Evolutionary conservation across 2,888 invertebrate genomes (phyloP).

Genomic region (Torymus auratus): DNA sequence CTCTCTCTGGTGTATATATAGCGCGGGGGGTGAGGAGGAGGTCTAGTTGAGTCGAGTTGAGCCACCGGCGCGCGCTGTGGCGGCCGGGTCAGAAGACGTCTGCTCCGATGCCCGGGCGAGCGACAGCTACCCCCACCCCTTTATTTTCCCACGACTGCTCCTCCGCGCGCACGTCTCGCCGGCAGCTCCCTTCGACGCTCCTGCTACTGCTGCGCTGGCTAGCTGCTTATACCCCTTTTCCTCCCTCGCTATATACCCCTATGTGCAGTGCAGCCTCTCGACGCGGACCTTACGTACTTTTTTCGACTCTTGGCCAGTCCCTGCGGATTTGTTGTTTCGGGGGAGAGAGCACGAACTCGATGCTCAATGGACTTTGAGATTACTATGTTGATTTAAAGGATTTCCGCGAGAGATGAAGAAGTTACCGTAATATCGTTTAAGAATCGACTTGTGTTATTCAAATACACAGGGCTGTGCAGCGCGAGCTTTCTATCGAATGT

Average conservation of each 20-base stretch:
- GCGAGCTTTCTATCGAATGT: too few relatives aligned
- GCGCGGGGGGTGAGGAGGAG: background rate
- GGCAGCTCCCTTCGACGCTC: constrained; percentile 33
- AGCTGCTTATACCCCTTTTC: constrained; percentile 24
- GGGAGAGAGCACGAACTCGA: too few relatives aligned
- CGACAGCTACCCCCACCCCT: constrained; percentile 72
- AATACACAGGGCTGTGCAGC: too few relatives aligned
- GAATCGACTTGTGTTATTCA: too few relatives aligned
- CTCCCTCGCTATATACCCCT: background rate
- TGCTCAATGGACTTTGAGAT: too few relatives aligned
- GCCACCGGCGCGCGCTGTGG: constrained; percentile 71
- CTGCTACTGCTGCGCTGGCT: background rate
- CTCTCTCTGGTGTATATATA: too few relatives aligned
- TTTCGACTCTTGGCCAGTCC: too few relatives aligned
- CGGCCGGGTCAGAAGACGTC: constrained; percentile 77
- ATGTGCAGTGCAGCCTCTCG: background rate
- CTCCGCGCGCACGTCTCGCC: constrained; percentile 23
- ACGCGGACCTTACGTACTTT: background rate
- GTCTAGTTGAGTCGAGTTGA: constrained; percentile 62
- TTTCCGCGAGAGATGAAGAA: too few relatives aligned
- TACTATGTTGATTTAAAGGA: too few relatives aligned
- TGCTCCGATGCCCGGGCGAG: constrained; percentile 77
- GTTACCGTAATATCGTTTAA: too few relatives aligned
- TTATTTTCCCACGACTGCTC: constrained; percentile 58
- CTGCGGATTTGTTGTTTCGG: too few relatives aligned